Conservation (phyloP, 1,140 invertebrate genomes). For the Pararge aegeria region DNA sequence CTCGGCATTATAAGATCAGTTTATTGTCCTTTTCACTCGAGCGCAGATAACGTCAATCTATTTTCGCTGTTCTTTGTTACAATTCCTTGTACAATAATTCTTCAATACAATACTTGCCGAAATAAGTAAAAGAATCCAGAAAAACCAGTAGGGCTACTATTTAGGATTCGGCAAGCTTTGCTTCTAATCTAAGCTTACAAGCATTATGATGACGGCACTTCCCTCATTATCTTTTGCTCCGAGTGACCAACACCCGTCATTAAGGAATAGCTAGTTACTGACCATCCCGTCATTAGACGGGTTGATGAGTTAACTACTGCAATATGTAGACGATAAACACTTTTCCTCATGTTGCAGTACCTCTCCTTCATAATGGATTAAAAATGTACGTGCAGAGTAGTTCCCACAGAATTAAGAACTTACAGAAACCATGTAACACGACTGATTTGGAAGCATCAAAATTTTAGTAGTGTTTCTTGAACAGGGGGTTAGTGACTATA, state of each 20-base stretch:
- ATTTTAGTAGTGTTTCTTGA: too few relatives aligned
- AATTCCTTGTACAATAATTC: too few relatives aligned
- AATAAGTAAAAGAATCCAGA: conserved; percentile 13
- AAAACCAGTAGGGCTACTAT: conserved; percentile 23
- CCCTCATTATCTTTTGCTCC: conserved; percentile 20
- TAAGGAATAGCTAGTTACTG: conserved; percentile 12
- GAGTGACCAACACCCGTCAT: conserved; percentile 14
- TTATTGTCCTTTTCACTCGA: too few relatives aligned
- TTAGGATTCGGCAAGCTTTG: conserved; percentile 27
- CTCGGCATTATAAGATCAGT: too few relatives aligned
- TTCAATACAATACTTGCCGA: too few relatives aligned
- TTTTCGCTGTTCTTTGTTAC: too few relatives aligned
- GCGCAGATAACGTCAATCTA: too few relatives aligned
- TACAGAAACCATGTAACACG: too few relatives aligned
- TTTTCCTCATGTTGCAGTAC: neutral
- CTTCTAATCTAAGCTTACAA: conserved; percentile 28
- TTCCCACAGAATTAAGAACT: too few relatives aligned
- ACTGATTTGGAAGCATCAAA: too few relatives aligned
- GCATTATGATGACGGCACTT: conserved; percentile 26
- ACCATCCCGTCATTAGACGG: neutral
- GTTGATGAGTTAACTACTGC: neutral
- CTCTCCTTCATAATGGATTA: neutral
- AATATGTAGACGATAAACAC: neutral
- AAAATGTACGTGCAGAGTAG: neutral
- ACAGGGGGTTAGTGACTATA: too few relatives aligned